Conservation (phyloP, 2,797 vertebrate genomes). For the Thalassophryne amazonica region DNA sequence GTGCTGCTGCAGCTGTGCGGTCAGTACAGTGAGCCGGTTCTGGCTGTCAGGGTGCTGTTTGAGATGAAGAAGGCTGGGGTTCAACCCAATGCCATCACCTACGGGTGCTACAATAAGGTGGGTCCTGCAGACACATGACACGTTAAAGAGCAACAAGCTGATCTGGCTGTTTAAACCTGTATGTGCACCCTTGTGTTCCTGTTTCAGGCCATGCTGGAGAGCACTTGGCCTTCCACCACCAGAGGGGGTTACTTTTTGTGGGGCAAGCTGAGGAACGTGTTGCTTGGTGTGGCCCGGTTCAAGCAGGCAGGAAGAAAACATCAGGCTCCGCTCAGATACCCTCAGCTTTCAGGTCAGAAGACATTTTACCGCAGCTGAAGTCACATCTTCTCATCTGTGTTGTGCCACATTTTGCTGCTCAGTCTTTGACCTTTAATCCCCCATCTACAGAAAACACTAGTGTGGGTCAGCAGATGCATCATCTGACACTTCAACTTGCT, state of each 20-base stretch:
- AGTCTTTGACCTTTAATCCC: no score
- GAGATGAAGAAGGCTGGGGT: slow-evolving; percentile 98
- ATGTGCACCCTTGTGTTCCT: slow-evolving; percentile 8
- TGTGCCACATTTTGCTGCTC: no score
- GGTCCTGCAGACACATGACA: neutral
- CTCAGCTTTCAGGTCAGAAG: slow-evolving; percentile 83
- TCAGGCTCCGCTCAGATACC: slow-evolving; percentile 74
- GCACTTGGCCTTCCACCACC: slow-evolving; percentile 97
- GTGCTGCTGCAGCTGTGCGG: slow-evolving; percentile 97
- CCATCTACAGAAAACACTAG: no score
- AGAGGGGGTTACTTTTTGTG: slow-evolving; percentile 95
- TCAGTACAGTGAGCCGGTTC: slow-evolving; percentile 94
- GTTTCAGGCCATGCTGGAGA: slow-evolving; percentile 93
- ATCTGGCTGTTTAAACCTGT: neutral
- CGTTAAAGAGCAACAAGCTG: slow-evolving; percentile 1
- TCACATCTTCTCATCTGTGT: no score
- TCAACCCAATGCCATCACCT: slow-evolving; percentile 97
- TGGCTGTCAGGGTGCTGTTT: slow-evolving; percentile 93
- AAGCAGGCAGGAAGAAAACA: slow-evolving; percentile 89
- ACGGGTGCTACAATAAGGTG: slow-evolving; percentile 98
- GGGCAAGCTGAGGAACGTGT: slow-evolving; percentile 94
- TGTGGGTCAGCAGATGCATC: no score
- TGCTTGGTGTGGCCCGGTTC: slow-evolving; percentile 91
- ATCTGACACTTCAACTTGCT: no score
- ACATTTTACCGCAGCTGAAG: no score